Evolutionary conservation across 2,888 invertebrate genomes (phyloP), one percentile per base, ranked within the genome.

Genomic region (Epistrophella euchroma): DNA sequence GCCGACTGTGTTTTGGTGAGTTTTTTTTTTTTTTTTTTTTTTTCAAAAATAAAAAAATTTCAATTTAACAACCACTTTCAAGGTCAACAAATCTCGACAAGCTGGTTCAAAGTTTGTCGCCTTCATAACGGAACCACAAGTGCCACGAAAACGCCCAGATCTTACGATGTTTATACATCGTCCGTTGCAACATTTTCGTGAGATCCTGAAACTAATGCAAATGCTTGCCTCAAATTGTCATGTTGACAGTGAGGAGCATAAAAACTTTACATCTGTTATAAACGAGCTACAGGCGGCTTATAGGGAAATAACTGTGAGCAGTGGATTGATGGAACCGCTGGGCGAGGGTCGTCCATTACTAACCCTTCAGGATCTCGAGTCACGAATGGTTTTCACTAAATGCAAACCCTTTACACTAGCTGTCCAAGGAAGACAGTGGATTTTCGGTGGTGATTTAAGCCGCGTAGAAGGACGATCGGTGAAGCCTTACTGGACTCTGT

Each of bases 381-480:
- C 97, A 90, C 94, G 97, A 89, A 94, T 97, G 91, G 97, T 97
- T 89, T 97, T 97, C 93, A 97, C 97, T 90, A 96, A 97, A 92
- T 97, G 97, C 94, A 97, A 97, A 94, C 97, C 97, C 71, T 97
- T 97, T 91, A 95, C 96, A 71, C 93, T 97, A 91, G 96, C 96
- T 90, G 95, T 96, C 89, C 95, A 96, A 68, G 97, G 97, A 32
- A 94, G 97, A 68, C 97, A 97, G 92, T 97, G 97, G 97, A 96
- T 97, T 78, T 97, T 97, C 89, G 97, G 97, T 6, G 97, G 97
- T 0, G 97, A 97, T 89, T 92, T 97, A 35, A 96, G 96, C 13
- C 94, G 97, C 87, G 96, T 97, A 2, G 97, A 97, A 93, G 97
- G 97, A 0, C 94, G 97, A 58, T 95, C 96, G 2, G 94, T 97